Evolutionary conservation across 2,113 vertebrate species (phyloP).

Genomic region (Machaerirhynchus nigripectus): DNA sequence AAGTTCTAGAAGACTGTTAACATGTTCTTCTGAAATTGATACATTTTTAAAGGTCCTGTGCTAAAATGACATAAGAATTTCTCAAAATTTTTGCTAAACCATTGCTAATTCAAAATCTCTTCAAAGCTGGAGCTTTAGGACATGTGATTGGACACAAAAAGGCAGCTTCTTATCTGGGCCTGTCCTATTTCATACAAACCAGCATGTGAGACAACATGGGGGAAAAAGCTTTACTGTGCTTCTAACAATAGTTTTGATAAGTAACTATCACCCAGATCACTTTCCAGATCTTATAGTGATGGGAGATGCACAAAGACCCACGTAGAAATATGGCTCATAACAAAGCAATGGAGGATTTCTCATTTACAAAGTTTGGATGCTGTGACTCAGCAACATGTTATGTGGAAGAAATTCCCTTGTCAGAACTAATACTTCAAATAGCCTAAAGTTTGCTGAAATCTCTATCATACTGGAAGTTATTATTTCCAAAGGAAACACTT

Average conservation of each 20-base stretch:
- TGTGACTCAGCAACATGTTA: background rate
- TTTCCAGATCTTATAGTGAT: background rate
- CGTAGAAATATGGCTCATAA: background rate
- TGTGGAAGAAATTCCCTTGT: background rate
- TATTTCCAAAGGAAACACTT: background rate
- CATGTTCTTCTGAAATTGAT: background rate
- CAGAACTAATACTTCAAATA: background rate
- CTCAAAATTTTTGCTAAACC: background rate
- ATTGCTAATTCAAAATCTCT: background rate
- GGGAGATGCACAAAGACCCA: background rate
- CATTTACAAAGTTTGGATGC: background rate
- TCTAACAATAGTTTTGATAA: background rate
- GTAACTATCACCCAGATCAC: background rate
- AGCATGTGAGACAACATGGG: background rate
- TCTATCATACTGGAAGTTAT: background rate
- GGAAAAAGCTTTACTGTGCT: background rate
- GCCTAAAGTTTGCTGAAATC: background rate
- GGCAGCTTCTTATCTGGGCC: background rate
- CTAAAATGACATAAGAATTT: background rate
- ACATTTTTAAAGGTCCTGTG: background rate
- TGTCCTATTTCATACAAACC: background rate
- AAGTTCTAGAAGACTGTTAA: background rate
- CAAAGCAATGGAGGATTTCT: background rate
- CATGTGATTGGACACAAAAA: background rate
- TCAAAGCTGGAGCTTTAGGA: background rate